Evolutionary conservation across 2,888 invertebrate genomes (phyloP).

Genomic region (Cheilosia grossa): DNA sequence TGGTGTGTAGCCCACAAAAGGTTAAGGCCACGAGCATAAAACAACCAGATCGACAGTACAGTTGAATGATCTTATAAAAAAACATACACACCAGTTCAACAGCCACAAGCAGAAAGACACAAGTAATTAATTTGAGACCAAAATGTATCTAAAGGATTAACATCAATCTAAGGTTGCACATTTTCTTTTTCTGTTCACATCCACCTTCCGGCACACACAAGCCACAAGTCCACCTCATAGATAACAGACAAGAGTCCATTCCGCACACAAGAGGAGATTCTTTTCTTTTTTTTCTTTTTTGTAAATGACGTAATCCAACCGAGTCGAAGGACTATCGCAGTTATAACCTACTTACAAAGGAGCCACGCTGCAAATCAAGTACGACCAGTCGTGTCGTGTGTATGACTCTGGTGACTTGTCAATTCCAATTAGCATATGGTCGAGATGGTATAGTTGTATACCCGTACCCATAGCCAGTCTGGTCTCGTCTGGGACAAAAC

Average conservation of each 20-base stretch:
- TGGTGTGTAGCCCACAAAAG: slow-evolving; percentile 51
- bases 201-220: slow-evolving; percentile 53
- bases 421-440: slow-evolving; percentile 71
- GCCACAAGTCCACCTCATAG: slow-evolving; percentile 28
- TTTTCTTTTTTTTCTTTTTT: not conserved
- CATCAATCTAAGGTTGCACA: slow-evolving; percentile 45
- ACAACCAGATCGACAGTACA: slow-evolving; percentile 31
- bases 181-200: slow-evolving; percentile 10
- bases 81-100: not conserved
- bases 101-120: slow-evolving; percentile 20
- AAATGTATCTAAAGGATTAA: slow-evolving; percentile 55
- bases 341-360: slow-evolving; percentile 68
- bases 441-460: slow-evolving; percentile 46
- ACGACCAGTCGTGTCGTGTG: slow-evolving; percentile 30
- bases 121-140: slow-evolving; percentile 26
- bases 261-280: slow-evolving; percentile 2
- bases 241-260: slow-evolving; percentile 17
- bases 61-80: slow-evolving; percentile 56
- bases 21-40: slow-evolving; percentile 68
- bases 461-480: slow-evolving; percentile 14
- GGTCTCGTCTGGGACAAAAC: slow-evolving; percentile 62
- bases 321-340: slow-evolving; percentile 55
- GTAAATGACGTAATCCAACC: slow-evolving; percentile 59
- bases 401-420: slow-evolving; percentile 65
- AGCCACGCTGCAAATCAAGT: slow-evolving; percentile 45